Base-by-base conservation (phyloP, 30 jellyfish, hydroid and myxozoan species). In the Mastigias papua region DNA sequence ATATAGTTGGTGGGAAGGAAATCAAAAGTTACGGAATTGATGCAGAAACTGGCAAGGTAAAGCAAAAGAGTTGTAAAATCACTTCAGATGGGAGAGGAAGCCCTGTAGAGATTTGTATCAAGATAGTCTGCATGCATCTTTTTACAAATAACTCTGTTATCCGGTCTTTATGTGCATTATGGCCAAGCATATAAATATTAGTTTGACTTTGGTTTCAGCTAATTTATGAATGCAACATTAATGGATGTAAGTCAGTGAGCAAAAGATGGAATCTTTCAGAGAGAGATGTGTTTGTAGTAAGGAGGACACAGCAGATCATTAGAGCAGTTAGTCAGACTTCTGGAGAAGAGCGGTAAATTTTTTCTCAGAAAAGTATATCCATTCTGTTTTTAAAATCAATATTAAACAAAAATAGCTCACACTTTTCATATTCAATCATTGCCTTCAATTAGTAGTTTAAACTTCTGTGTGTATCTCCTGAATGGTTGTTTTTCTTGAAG, bases 1-100 rank as follows among this genome's bases (percentile, higher is more conserved):
- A 78, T 68, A 82, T 95, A 17, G 93, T 86, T 76, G 99, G 99
- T 21, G 95, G 97, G 28, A 89, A 90, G 57, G 99, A 90, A n/a
- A 79, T 88, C 5, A 64, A 71, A 35, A 77, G 91, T 48, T 82
- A 35, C 86, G 99, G 99, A 29, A 80, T 95, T 70, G 99, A 95
- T 90, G 76, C 93, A 16, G 77, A 74, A 20, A 67, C 98, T 29
- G 99, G 99, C 49, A 73, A 89, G 89, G 99, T 95, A 77, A 29
- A 60, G 13, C 16, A 13, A 16, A n/a, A n/a, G n/a, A n/a, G n/a
- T n/a, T n/a, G n/a, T n/a, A n/a, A n/a, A n/a, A n/a, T n/a, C n/a
- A n/a, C n/a, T n/a, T n/a, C n/a, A n/a, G n/a, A n/a, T n/a, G n/a
- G n/a, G n/a, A n/a, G n/a, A n/a, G n/a, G n/a, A n/a, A n/a, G n/a